Conservation (phyloP, 2,888 invertebrate genomes). For the Athrips mouffetella region DNA sequence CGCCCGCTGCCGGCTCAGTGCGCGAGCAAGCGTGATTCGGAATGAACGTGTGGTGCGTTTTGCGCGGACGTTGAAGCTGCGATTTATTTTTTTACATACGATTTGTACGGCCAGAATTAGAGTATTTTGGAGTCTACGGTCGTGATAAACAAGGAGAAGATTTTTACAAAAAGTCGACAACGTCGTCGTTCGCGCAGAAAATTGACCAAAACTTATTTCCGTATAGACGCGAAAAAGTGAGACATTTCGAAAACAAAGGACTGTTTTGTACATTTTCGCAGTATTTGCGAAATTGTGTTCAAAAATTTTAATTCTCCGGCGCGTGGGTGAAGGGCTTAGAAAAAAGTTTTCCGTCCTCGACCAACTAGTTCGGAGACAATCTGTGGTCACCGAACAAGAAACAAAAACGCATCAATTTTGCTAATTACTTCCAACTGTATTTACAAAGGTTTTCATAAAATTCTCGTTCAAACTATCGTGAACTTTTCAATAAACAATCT, state of each 20-base stretch:
- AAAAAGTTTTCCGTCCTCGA: conserved; percentile 56
- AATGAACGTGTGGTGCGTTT: conserved; percentile 78
- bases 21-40: conserved; percentile 79
- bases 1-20: conserved; percentile 55
- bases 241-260: conserved; percentile 75
- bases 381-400: conserved; percentile 71
- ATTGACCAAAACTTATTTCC: conserved; percentile 72
- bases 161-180: conserved; percentile 59
- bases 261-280: conserved; percentile 79
- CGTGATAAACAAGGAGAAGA: conserved; percentile 57
- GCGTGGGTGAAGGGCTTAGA: conserved; percentile 50
- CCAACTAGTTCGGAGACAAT: conserved; percentile 71
- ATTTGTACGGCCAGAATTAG: conserved; percentile 69
- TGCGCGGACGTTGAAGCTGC: conserved; percentile 76
- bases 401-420: conserved; percentile 70
- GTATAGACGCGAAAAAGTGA: conserved; percentile 74
- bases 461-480: conserved; percentile 61
- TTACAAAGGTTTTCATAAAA: conserved; percentile 58
- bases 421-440: conserved; percentile 52
- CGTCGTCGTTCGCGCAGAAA: conserved; percentile 71
- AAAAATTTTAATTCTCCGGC: conserved; percentile 63
- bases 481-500: conserved; percentile 52
- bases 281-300: conserved; percentile 76
- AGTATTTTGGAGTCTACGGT: conserved; percentile 71
- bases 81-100: conserved; percentile 68